Percentiles rank a stretch among this genome's conserved stretches.
Evolutionary conservation across 1,140 invertebrate genomes (phyloP).

Genomic region (Diachasma alloeum): DNA sequence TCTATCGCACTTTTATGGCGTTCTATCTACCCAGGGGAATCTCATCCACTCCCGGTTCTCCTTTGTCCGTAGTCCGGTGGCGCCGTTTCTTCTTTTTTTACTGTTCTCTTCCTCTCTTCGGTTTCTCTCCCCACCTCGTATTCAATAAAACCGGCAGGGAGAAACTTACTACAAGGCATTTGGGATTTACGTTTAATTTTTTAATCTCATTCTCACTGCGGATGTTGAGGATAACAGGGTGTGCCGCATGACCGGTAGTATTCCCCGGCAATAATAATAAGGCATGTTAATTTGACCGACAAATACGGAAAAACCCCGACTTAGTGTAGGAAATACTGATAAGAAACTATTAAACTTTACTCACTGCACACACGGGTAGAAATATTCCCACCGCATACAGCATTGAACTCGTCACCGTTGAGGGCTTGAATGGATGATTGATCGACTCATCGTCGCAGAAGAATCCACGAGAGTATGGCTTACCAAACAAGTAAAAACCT

Average conservation of each 20-base stretch:
- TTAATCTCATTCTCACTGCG: too few species aligned
- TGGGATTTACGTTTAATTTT: neutral
- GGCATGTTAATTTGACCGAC: too few species aligned
- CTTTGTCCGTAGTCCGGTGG: conserved; percentile 12
- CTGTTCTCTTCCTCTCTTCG: neutral
- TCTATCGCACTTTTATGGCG: conserved; percentile 12
- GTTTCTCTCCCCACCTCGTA: neutral
- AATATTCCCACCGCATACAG: conserved; percentile 80
- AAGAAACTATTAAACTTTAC: conserved; percentile 51
- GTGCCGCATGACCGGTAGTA: too few species aligned
- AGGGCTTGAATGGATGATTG: conserved; percentile 81
- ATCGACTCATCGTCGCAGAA: conserved; percentile 96
- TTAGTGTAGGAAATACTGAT: too few species aligned
- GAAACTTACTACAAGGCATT: neutral
- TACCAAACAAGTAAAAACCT: conserved; percentile 75
- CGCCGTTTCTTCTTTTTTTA: conserved; percentile 8
- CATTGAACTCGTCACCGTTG: conserved; percentile 81
- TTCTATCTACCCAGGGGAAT: conserved; percentile 16
- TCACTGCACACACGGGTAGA: conserved; percentile 78
- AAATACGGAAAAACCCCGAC: too few species aligned
- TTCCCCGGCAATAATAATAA: too few species aligned
- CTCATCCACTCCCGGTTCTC: neutral
- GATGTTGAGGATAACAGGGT: too few species aligned
- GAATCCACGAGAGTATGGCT: conserved; percentile 89
- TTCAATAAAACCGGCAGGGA: neutral